Evolutionary conservation across 2,888 invertebrate species (phyloP), one percentile per base, ranked within the genome.

Genomic region (Chymomyza amoena): DNA sequence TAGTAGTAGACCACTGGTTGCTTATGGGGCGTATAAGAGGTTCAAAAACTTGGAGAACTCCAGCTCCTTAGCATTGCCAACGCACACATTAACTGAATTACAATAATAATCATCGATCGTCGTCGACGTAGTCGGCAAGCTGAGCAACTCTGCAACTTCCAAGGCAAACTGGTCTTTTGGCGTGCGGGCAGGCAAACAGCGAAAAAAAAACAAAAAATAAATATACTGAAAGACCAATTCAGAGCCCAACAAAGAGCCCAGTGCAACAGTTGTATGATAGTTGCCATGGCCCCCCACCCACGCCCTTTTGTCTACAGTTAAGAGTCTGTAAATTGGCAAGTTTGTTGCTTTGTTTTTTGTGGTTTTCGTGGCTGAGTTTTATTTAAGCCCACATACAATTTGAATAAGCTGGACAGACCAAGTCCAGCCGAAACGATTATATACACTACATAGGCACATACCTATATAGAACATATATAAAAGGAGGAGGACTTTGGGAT

Each of bases 151-250:
- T 77, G 79, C 83, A 80, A 81, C 79, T 81, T 80, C 89, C 90
- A 90, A 90, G 90, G 90, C 89, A 89, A 90, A 90, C 90, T 75
- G 87, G 90, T 90, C 81, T 88, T 72, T 57, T 57, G 25, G 57
- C 57, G 39, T 45, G 39, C 39, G 39, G 39, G 39, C 57, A 25
- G 15, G 25, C 15, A 15, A 57, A 18, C n/a, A 54, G 52, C 52
- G n/a, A 56, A 18, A 25, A 57, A 2, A 57, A 57, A 4, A 25
- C 6, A 18, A 56, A 20, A 5, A 4, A 18, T 3, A 5, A 20
- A 9, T 2, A 39, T 2, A 39, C 39, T 6, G 13, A 45, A 13
- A 45, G 39, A 45, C 39, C 39, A 45, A 45, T 1, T 13, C 39
- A 45, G 39, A 45, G 39, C 39, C 39, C 39, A 45, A 45, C 39